Percentiles rank a stretch among this genome's conserved stretches.
Conservation (phyloP, 2,797 vertebrate genomes). For the Botia kubotai region DNA sequence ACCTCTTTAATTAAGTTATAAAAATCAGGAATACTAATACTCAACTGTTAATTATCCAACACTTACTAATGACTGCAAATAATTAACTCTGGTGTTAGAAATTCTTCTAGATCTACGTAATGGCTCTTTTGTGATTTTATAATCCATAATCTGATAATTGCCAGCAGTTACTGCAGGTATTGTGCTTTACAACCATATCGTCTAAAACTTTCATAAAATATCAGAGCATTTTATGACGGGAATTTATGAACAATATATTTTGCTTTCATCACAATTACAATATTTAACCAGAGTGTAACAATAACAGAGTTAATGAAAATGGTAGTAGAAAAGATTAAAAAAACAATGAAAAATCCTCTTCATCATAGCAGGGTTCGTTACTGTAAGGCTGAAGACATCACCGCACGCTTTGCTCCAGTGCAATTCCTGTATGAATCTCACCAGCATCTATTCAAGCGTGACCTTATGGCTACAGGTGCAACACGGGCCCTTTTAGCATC, state of each 20-base stretch:
- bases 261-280: not conserved
- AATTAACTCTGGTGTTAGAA: not conserved
- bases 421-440: conserved; percentile 17
- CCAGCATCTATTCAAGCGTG: conserved; percentile 32
- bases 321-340: no score
- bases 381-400: not conserved
- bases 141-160: conserved; percentile 18
- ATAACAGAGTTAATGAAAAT: conserved; percentile 16
- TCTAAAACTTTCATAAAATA: not conserved
- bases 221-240: not conserved
- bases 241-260: conserved; percentile 10
- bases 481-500: not conserved
- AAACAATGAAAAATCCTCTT: conserved; percentile 1
- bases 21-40: not conserved
- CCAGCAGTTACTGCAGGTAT: not conserved
- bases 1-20: not conserved
- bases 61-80: conserved; percentile 1
- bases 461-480: conserved; percentile 29
- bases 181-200: not conserved
- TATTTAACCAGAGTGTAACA: not conserved
- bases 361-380: not conserved
- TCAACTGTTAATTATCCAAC: not conserved
- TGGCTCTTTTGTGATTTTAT: conserved; percentile 1
- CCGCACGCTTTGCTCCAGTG: not conserved
- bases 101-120: not conserved